Percentiles rank a stretch among this genome's conserved stretches.
These are phyloP conservation scores for Pseudocheirus occidentalis DNA, from an alignment of 2,797 vertebrate species.

Conservation along the genomic window DNA sequence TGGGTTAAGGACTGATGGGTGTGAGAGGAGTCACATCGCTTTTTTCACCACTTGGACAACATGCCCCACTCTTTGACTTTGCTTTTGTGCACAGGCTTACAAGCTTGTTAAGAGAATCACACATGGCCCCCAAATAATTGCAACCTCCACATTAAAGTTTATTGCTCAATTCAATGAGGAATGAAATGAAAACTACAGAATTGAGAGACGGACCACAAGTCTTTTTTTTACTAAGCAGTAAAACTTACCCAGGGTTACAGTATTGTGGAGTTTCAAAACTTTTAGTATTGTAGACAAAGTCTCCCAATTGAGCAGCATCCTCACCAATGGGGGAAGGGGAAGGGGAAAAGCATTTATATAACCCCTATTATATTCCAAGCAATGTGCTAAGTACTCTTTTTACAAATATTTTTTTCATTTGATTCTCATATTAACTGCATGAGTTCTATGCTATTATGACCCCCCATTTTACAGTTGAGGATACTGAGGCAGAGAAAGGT, in stretches of 20 bases:
- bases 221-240: slow-evolving; percentile 36
- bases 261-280: not conserved
- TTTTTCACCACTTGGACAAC: slow-evolving; percentile 55
- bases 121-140: slow-evolving; percentile 68
- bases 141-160: slow-evolving; percentile 61
- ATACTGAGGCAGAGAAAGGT: not conserved
- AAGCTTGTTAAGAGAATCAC: slow-evolving; percentile 56
- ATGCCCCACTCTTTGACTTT: slow-evolving; percentile 53
- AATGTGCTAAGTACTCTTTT: not conserved
- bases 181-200: slow-evolving; percentile 50
- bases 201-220: slow-evolving; percentile 55
- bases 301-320: not conserved
- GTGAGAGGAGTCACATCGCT: not conserved
- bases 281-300: not conserved
- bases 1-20: not conserved
- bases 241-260: not conserved
- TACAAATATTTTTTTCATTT: not conserved
- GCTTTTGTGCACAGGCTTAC: slow-evolving; percentile 53
- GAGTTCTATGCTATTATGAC: not conserved
- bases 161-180: slow-evolving; percentile 52
- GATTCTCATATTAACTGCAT: not conserved
- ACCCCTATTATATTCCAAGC: not conserved
- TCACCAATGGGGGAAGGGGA: not conserved
- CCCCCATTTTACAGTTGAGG: not conserved
- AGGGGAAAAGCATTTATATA: not conserved